Percentiles rank a stretch among this genome's conserved stretches.
These are phyloP conservation scores for Platysteira castanea DNA, from an alignment of 2,113 vertebrate species.

Conservation along the genomic window DNA sequence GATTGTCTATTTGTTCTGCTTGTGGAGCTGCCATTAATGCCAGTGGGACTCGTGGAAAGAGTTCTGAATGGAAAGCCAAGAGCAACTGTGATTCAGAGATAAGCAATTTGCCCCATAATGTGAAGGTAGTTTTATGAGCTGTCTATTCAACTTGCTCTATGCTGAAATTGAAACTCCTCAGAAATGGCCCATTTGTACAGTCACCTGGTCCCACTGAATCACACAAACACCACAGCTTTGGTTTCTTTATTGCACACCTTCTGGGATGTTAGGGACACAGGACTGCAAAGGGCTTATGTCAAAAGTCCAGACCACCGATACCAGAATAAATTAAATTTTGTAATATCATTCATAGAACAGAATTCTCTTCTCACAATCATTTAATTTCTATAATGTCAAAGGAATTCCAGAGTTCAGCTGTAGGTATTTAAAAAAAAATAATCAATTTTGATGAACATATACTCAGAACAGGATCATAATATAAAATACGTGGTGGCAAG, in stretches of 20 bases:
- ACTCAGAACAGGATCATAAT: neutral
- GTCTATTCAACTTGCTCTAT: neutral
- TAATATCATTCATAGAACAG: neutral
- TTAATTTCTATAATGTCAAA: neutral
- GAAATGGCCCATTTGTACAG: neutral
- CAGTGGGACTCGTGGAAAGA: neutral
- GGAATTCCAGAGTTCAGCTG: neutral
- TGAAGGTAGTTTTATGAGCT: neutral
- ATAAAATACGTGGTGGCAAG: rapidly evolving
- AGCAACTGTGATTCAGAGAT: slow-evolving; percentile 43
- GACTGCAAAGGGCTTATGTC: neutral
- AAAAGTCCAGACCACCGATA: neutral
- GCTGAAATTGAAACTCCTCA: neutral
- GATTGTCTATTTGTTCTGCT: slow-evolving; percentile 61
- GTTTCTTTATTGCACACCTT: neutral
- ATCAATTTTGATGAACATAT: neutral
- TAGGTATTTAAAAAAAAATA: neutral
- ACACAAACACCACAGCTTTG: neutral
- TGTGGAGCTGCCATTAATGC: slow-evolving; percentile 22
- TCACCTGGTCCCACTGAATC: neutral
- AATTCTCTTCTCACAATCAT: neutral
- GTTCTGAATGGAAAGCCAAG: neutral
- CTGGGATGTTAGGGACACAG: neutral
- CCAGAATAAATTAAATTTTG: neutral
- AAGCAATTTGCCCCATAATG: slow-evolving; percentile 47